These are phyloP conservation scores for Acromyrmex heyeri DNA, from an alignment of 1,140 invertebrate genomes.

Conservation along the genomic window DNA sequence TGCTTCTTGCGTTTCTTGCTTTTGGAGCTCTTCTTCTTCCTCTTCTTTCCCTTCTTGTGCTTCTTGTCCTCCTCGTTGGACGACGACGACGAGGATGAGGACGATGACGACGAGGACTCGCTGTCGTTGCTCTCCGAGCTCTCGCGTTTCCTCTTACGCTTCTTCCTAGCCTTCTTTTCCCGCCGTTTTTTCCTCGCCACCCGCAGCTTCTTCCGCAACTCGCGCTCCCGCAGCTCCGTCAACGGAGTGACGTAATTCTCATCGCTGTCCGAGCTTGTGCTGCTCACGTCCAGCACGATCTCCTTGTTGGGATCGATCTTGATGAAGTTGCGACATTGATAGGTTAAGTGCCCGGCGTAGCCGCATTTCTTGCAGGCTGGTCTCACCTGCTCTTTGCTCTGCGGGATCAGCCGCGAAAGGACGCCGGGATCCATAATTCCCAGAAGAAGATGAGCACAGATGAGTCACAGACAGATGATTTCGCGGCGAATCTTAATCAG, in stretches of 20 bases:
- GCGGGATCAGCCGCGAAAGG: slow-evolving; percentile 86
- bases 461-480: background rate
- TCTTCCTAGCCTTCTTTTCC: slow-evolving; percentile 85
- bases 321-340: slow-evolving; percentile 98
- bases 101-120: slow-evolving; percentile 63
- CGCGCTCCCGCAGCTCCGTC: slow-evolving; percentile 92
- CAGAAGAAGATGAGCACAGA: background rate
- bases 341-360: slow-evolving; percentile 97
- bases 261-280: slow-evolving; percentile 94
- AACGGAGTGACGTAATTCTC: slow-evolving; percentile 94
- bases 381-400: slow-evolving; percentile 90
- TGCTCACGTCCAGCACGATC: slow-evolving; percentile 97
- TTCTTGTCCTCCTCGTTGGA: slow-evolving; percentile 76
- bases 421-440: slow-evolving; percentile 84
- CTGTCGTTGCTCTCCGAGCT: slow-evolving; percentile 75
- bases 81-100: slow-evolving; percentile 48
- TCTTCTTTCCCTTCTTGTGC: slow-evolving; percentile 76
- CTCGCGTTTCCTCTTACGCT: slow-evolving; percentile 72
- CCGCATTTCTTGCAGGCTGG: slow-evolving; percentile 97
- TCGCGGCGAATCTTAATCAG: too few species aligned
- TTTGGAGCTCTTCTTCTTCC: slow-evolving; percentile 78
- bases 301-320: slow-evolving; percentile 95
- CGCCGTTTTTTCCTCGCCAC: slow-evolving; percentile 87
- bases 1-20: slow-evolving; percentile 83
- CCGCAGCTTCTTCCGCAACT: slow-evolving; percentile 89